Evolutionary conservation across 2,888 invertebrate genomes (phyloP), one percentile per base, ranked within the genome.

Genomic region (Conus canariensis): DNA sequence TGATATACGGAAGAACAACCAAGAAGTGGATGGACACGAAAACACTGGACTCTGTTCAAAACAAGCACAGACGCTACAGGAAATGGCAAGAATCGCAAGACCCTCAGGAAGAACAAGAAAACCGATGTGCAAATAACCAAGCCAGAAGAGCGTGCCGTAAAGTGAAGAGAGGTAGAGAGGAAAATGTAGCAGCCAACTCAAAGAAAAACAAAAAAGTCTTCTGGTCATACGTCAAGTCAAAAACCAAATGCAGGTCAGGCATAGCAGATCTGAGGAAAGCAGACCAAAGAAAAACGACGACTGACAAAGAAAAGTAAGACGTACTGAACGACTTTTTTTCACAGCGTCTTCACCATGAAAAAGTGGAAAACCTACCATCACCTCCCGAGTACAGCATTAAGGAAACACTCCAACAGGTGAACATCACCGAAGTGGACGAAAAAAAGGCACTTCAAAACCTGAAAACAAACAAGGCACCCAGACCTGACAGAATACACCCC

Each of bases 31-130:
- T 12, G 70, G 70, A 74, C 70, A 16, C 22, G 70, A 74, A 74
- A 74, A 74, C 70, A 74, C 70, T 74, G 70, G 70, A 74, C n/a
- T 74, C 70, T 74, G 70, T 74, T 74, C 70, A 22, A 74, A 74
- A 74, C 70, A 74, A 74, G 22, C 70, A 74, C 22, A 74, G 70
- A 74, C 70, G 14, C 70, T 19, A 74, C n/a, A 74, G 70, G 70
- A 74, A 74, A 74, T 74, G 70, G 70, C 1, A 3, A 74, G 22
- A 19, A 74, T 74, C 70, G 70, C 70, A 22, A 74, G 70, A 74
- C 22, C 70, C 70, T n/a, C 70, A 74, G 70, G 70, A 74, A 8
- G 70, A 74, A 74, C 70, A 74, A 74, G 70, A 74, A 74, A 19
- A 74, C 70, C 5, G 70, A 74, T n/a, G n/a, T 4, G 70, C 70